A percentile compares a stretch with the other conserved stretches of the same genome.
Conservation (phyloP, 2,888 invertebrate genomes). For the Harpagoxenus sublaevis region DNA sequence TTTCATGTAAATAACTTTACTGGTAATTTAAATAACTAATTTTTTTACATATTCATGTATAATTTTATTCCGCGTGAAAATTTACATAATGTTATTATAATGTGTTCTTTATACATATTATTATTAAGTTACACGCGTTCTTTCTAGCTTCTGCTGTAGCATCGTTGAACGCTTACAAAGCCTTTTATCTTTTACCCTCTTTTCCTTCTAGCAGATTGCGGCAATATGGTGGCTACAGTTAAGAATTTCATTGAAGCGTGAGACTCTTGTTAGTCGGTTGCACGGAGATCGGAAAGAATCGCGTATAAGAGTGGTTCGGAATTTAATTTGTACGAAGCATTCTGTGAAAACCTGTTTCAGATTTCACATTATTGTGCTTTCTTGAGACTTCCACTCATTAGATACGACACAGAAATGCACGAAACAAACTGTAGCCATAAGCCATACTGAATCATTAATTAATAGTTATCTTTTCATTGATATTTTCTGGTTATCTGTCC, state of each 20-base stretch:
- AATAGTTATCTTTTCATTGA: conserved; percentile 20
- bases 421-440: background rate
- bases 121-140: background rate
- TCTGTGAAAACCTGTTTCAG: conserved; percentile 13
- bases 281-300: conserved; percentile 47
- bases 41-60: background rate
- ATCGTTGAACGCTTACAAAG: background rate
- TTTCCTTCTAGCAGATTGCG: background rate
- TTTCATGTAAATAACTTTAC: conserved; percentile 7
- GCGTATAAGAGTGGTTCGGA: conserved; percentile 21
- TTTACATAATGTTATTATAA: conserved; percentile 23
- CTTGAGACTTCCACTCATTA: background rate
- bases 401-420: background rate
- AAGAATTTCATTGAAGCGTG: conserved; percentile 58
- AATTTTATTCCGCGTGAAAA: background rate
- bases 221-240: conserved; percentile 32
- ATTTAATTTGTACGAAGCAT: conserved; percentile 50
- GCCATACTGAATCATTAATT: background rate
- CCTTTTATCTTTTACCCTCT: conserved; percentile 1
- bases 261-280: conserved; percentile 45
- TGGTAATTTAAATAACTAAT: background rate
- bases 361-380: conserved; percentile 41
- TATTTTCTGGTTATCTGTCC: background rate
- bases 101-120: background rate
- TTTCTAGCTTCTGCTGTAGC: background rate